These are phyloP conservation scores for Gobiocypris rarus DNA, from an alignment of 2,113 vertebrate genomes.

Conservation along the genomic window DNA sequence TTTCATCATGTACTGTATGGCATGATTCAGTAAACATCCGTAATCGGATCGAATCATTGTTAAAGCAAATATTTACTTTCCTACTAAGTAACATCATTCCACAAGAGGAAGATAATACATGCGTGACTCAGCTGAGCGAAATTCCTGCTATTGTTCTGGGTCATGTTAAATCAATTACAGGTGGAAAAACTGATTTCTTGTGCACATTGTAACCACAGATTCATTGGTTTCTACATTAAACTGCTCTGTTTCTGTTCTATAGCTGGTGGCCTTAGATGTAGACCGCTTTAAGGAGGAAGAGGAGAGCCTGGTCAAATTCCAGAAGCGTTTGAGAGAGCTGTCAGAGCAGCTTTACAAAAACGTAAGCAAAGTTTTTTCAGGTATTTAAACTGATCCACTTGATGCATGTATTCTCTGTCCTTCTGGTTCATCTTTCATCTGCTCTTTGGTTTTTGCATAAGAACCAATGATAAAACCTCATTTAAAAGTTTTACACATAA, in stretches of 20 bases:
- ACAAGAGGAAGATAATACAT: slow-evolving; percentile 10
- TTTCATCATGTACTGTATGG: slow-evolving; percentile 6
- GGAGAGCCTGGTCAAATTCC: slow-evolving; percentile 81
- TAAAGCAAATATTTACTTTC: slow-evolving; percentile 30
- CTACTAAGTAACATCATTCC: slow-evolving; percentile 33
- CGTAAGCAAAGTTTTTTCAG: slow-evolving; percentile 75
- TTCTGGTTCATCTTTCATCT: neutral
- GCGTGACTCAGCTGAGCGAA: slow-evolving; percentile 9
- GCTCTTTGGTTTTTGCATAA: neutral
- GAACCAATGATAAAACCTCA: neutral
- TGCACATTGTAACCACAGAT: neutral
- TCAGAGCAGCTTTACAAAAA: slow-evolving; percentile 96
- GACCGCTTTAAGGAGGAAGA: slow-evolving; percentile 92
- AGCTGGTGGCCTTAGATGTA: slow-evolving; percentile 95
- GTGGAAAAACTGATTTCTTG: neutral
- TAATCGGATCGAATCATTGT: slow-evolving; percentile 16
- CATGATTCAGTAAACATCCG: neutral
- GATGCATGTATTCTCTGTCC: neutral
- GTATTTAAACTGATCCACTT: neutral
- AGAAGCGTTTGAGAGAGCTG: slow-evolving; percentile 90
- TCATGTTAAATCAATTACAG: slow-evolving; percentile 22
- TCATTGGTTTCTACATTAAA: neutral
- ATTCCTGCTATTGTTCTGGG: slow-evolving; percentile 35
- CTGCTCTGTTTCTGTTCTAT: slow-evolving; percentile 43
- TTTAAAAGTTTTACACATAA: neutral